Percentiles rank a stretch among this genome's conserved stretches.
Evolutionary conservation across 30 jellyfish, hydroid and myxozoan species (phyloP).

Genomic region (Aurelia aurita): DNA sequence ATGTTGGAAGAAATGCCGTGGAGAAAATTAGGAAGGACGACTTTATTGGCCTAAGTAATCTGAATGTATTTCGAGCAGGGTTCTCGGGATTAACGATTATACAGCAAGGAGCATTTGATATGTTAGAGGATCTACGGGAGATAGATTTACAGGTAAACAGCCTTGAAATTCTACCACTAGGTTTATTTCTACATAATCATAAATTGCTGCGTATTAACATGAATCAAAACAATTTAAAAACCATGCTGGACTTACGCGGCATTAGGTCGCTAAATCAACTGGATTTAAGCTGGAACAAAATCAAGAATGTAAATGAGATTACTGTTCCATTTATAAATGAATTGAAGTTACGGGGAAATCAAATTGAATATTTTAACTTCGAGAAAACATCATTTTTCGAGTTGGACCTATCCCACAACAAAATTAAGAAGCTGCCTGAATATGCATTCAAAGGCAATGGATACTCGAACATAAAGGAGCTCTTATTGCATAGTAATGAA

Average conservation of each 20-base stretch:
- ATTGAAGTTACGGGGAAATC: too few species aligned
- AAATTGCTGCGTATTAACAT: background rate
- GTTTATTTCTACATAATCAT: background rate
- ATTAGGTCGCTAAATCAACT: background rate
- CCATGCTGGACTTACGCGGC: conserved; percentile 3
- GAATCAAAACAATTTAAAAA: conserved; percentile 1
- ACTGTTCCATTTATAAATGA: too few species aligned
- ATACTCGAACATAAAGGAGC: background rate
- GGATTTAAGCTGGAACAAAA: conserved; percentile 1
- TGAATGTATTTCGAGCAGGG: background rate
- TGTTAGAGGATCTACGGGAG: background rate
- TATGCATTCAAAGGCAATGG: background rate
- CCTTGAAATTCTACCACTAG: background rate
- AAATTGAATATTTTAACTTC: background rate
- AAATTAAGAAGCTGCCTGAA: conserved; percentile 6
- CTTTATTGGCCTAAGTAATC: background rate
- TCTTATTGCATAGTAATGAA: background rate
- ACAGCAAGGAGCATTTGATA: conserved; percentile 11
- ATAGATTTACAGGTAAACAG: background rate
- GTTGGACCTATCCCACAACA: conserved; percentile 18
- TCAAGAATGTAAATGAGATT: background rate
- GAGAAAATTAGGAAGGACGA: background rate
- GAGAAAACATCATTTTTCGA: background rate
- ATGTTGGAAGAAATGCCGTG: conserved; percentile 12
- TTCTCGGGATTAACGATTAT: background rate